Evolutionary conservation across 2,113 vertebrate species (phyloP).

Genomic region (Centrocercus urophasianus): DNA sequence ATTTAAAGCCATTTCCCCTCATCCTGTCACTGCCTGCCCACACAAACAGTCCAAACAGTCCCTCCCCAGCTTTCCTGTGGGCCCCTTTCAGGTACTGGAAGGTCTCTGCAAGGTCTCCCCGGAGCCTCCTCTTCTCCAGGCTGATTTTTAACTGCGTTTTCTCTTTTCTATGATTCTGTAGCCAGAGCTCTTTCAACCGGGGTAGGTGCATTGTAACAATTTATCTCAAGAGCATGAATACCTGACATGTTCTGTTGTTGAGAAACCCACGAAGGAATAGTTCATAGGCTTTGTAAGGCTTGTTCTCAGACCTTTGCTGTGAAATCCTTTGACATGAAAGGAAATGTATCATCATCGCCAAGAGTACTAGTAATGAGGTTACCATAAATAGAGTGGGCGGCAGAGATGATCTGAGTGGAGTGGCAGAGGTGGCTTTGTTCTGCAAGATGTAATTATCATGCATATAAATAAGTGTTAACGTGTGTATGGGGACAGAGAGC

Average conservation of each 20-base stretch:
- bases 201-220: background rate
- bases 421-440: background rate
- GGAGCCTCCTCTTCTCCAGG: no score
- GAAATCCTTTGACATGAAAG: background rate
- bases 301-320: background rate
- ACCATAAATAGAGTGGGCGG: background rate
- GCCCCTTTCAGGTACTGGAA: no score
- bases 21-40: no score
- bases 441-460: background rate
- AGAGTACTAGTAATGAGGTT: background rate
- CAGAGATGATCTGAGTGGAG: background rate
- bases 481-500: background rate
- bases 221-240: background rate
- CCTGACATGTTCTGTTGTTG: background rate
- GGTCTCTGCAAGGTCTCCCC: no score
- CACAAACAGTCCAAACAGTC: no score
- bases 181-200: background rate
- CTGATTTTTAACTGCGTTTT: background rate
- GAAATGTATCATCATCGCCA: background rate
- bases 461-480: background rate
- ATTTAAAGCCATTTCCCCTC: no score
- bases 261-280: background rate
- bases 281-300: background rate
- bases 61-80: no score
- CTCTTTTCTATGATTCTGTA: background rate